Evolutionary conservation across 2,113 vertebrate genomes (phyloP).

Genomic region (Bettongia penicillata): DNA sequence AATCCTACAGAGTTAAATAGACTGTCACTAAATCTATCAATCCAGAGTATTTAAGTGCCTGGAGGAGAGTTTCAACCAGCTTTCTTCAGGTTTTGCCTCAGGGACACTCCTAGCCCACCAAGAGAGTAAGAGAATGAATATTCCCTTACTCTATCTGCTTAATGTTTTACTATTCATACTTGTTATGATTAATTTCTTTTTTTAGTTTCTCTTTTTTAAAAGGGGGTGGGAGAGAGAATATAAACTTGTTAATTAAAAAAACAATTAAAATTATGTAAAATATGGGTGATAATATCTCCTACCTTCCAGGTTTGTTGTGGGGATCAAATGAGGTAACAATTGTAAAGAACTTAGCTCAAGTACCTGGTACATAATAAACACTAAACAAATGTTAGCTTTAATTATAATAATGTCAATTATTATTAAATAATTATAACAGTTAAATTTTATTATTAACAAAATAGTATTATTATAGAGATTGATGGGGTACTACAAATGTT

Average conservation of each 20-base stretch:
- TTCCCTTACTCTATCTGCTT: neutral
- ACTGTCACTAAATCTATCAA: neutral
- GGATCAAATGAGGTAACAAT: neutral
- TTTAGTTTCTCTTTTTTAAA: neutral
- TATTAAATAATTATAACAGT: neutral
- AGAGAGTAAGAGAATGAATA: neutral
- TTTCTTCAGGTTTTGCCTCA: neutral
- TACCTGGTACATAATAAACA: neutral
- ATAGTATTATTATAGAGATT: neutral
- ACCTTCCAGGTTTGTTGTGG: neutral
- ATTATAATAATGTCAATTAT: neutral
- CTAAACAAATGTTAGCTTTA: neutral
- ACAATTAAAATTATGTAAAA: neutral
- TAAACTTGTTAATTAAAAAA: neutral
- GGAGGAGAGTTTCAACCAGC: neutral
- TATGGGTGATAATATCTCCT: neutral
- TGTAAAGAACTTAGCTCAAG: neutral
- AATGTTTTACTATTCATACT: neutral
- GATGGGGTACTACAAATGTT: neutral
- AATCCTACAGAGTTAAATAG: neutral
- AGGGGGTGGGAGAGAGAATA: neutral
- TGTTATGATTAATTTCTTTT: neutral
- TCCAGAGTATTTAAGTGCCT: neutral
- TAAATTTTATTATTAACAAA: neutral
- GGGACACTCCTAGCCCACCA: neutral